phyloP scores from a whole-genome alignment of 2,888 invertebrate species.

The Lithophane leautieri region DNA sequence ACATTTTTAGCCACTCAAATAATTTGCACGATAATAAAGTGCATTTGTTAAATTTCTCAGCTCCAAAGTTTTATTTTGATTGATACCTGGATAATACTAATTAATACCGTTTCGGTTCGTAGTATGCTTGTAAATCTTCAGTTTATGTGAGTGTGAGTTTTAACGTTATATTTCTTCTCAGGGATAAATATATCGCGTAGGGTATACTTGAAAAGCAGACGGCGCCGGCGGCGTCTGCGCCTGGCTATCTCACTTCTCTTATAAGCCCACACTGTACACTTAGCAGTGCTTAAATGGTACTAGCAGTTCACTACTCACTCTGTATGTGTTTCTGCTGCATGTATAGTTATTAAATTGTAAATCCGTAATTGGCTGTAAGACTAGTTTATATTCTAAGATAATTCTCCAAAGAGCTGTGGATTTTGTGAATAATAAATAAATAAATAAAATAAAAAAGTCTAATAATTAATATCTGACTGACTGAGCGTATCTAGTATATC shows the following conservation, averaged over 20 bases:
- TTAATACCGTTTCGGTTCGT: background rate
- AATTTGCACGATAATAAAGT: background rate
- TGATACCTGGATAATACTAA: background rate
- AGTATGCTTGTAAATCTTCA: constrained; percentile 6
- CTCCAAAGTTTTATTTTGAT: constrained; percentile 4
- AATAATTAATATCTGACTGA: background rate
- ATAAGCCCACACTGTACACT: too few relatives aligned
- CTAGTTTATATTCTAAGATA: too few relatives aligned
- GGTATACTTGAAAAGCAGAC: background rate
- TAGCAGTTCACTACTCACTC: too few relatives aligned
- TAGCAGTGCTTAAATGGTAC: too few relatives aligned
- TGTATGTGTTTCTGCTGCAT: too few relatives aligned
- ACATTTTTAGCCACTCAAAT: background rate
- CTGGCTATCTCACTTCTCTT: background rate
- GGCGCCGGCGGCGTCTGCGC: background rate
- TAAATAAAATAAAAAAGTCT: background rate
- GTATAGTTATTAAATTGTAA: too few relatives aligned
- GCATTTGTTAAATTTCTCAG: background rate
- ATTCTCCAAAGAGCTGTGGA: too few relatives aligned
- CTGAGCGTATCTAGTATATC: background rate
- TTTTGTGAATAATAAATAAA: too few relatives aligned
- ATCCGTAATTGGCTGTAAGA: too few relatives aligned
- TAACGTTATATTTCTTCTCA: background rate
- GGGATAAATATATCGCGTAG: constrained; percentile 9
- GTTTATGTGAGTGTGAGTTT: constrained; percentile 22